Evolutionary conservation across 2,113 vertebrate species (phyloP).

Genomic region (Xerus inauris): DNA sequence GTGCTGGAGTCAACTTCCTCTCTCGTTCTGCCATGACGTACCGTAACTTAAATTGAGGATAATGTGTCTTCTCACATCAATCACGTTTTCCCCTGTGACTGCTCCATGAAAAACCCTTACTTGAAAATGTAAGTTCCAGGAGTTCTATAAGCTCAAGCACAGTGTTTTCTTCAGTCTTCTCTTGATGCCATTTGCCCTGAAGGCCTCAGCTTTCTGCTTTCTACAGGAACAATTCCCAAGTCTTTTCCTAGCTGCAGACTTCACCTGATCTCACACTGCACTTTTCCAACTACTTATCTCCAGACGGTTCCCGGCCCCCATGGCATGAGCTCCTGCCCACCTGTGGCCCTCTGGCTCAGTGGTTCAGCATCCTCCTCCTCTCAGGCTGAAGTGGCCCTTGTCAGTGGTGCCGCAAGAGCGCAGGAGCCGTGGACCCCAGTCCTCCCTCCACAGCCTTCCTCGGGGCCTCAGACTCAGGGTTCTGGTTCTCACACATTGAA

Average conservation of each 20-base stretch:
- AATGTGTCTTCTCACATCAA: neutral
- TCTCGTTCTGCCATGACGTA: neutral
- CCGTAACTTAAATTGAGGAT: neutral
- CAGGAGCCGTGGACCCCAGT: neutral
- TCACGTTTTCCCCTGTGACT: neutral
- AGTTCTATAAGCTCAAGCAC: neutral
- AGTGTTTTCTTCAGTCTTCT: neutral
- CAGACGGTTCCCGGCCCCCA: neutral
- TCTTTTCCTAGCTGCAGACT: no score
- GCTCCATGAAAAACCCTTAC: neutral
- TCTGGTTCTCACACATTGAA: neutral
- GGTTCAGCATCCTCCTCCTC: neutral
- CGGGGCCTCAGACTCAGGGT: neutral
- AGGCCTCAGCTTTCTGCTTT: neutral
- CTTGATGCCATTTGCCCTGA: accelerated
- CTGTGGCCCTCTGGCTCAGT: neutral
- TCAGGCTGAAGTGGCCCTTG: neutral
- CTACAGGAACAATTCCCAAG: neutral
- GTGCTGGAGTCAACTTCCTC: neutral
- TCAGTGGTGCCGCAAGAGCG: neutral
- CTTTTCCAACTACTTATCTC: neutral
- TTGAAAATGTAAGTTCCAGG: neutral
- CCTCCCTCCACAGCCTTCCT: neutral
- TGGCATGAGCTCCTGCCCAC: accelerated
- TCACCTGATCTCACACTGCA: neutral